phyloP scores from a whole-genome alignment of 2,113 vertebrate genomes.

The Melanocharis versteri region DNA sequence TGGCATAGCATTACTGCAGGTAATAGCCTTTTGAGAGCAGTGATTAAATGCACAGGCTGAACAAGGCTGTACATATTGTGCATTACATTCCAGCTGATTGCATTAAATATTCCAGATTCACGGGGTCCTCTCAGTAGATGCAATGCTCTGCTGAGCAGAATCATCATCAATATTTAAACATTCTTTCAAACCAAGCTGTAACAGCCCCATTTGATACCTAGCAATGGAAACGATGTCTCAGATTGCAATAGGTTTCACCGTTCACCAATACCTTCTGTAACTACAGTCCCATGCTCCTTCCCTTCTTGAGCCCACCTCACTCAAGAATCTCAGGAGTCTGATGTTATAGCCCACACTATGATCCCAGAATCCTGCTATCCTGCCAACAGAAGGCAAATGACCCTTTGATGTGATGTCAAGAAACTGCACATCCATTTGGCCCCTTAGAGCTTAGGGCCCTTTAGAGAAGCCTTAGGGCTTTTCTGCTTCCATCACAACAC shows the following conservation, averaged over 20 bases:
- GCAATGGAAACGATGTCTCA: neutral
- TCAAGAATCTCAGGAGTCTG: neutral
- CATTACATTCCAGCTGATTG: constrained; percentile 43
- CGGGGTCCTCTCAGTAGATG: neutral
- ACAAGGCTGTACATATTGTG: constrained; percentile 23
- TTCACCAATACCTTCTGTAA: neutral
- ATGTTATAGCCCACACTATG: neutral
- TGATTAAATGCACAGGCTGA: constrained; percentile 37
- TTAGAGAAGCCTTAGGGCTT: neutral
- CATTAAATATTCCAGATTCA: constrained; percentile 54
- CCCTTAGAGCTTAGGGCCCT: neutral
- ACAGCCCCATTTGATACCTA: neutral
- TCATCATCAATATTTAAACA: constrained; percentile 8
- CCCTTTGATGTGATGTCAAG: neutral
- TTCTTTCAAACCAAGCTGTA: neutral
- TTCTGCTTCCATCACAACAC: neutral
- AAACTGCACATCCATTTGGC: neutral
- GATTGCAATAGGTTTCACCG: neutral
- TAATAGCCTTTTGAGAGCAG: neutral
- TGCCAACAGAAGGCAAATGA: neutral
- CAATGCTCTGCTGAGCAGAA: neutral
- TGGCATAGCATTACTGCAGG: neutral
- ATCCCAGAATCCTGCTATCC: neutral
- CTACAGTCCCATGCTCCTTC: neutral
- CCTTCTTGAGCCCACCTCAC: neutral